A percentile compares a stretch with the other conserved stretches of the same genome.
Conservation (phyloP, 2,888 invertebrate species). For the Buathra laborator region DNA sequence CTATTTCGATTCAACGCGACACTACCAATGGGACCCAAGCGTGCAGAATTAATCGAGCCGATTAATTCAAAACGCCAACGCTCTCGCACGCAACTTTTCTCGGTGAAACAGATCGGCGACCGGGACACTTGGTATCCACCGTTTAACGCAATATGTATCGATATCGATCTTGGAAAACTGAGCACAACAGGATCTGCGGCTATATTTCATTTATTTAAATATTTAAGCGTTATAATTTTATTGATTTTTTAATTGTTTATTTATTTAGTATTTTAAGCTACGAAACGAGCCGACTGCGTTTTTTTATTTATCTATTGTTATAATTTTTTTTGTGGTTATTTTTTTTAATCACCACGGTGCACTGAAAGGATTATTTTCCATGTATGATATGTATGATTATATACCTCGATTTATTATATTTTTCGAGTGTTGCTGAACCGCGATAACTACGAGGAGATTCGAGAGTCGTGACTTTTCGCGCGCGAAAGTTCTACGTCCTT, state of each 20-base stretch:
- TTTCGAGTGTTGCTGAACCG: neutral
- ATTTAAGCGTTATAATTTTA: neutral
- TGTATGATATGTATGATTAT: neutral
- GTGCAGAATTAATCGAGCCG: constrained; percentile 52
- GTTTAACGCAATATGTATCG: neutral
- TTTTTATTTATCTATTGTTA: neutral
- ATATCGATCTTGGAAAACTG: constrained; percentile 22
- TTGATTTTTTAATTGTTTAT: neutral
- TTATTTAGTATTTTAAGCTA: neutral
- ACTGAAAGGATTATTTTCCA: neutral
- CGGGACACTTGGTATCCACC: neutral
- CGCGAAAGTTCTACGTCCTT: constrained; percentile 27
- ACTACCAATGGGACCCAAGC: constrained; percentile 11
- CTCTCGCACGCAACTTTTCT: constrained; percentile 37
- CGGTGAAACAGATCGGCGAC: constrained; percentile 26
- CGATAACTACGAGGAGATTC: constrained; percentile 16
- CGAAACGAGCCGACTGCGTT: constrained; percentile 18
- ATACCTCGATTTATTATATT: neutral
- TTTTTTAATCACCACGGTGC: neutral
- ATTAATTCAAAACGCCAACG: constrained; percentile 56
- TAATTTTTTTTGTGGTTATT: neutral
- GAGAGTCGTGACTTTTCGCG: constrained; percentile 43
- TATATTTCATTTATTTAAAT: constrained; percentile 11
- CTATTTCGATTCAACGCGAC: constrained; percentile 39
- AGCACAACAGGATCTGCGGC: neutral